Evolutionary conservation across 2,888 invertebrate genomes (phyloP), one percentile per base, ranked within the genome.

Genomic region (Alloscopus bannaensis): DNA sequence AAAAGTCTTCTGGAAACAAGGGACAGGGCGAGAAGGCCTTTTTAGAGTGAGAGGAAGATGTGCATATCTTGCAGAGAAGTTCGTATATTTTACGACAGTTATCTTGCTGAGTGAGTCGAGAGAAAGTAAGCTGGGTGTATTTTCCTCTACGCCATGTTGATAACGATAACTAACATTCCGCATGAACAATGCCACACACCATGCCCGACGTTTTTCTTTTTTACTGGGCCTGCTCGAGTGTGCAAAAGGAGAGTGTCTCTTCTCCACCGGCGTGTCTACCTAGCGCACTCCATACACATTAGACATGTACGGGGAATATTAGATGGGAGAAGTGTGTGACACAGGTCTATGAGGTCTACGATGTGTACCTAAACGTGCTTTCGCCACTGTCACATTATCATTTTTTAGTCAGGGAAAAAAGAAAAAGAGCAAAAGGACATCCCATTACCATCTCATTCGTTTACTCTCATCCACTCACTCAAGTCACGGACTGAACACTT

Each of bases 361-460:
- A 24, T 11, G 26, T n/a, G 60, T 18, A 71, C 42, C 26, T 78
- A 71, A 50, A 70, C 16, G 50, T 72, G 70, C 77, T 79, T 71
- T 79, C 60, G 31, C 80, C 57, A 69, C 57, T 57, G 69, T 79
- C 72, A 71, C 79, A 79, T 79, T 79, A 79, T 79, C 79, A 79
- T 79, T 80, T 79, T 73, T 79, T 73, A 64, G 66, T 50, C 40
- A 40, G 62, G 64, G n/a, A 45, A 55, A 71, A 66, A 71, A 28
- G 69, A 50, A 66, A 77, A 68, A 79, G 78, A 78, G 65, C 79
- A 79, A 80, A 69, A 73, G 73, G 80, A 80, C 80, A 80, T 80
- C 73, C 80, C 73, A 80, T 80, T 80, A 73, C 80, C 73, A 80
- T 79, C 79, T 72, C 79, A 78, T 78, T 70, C 66, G 71, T 78